Evolutionary conservation across 2,797 vertebrate genomes (phyloP).

Genomic region (Apogon talboti): DNA sequence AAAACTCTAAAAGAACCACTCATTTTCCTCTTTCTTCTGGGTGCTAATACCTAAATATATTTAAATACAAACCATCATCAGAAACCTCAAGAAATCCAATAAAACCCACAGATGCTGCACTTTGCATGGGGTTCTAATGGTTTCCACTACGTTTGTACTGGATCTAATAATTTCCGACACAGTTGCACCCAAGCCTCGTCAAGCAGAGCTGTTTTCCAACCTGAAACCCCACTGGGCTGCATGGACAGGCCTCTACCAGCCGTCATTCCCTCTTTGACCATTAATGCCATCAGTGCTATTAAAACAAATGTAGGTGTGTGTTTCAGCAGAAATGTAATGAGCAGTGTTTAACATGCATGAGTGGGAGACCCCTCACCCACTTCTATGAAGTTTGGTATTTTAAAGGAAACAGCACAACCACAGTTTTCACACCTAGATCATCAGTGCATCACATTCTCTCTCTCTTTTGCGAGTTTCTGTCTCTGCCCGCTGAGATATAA

Average conservation of each 20-base stretch:
- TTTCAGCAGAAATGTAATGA: not conserved
- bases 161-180: constrained; percentile 37
- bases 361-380: constrained; percentile 69
- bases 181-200: not conserved
- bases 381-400: constrained; percentile 78
- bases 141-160: constrained; percentile 34
- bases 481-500: constrained; percentile 51
- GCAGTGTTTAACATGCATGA: constrained; percentile 8
- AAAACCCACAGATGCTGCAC: not conserved
- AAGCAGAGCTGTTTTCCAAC: constrained; percentile 15
- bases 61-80: not conserved
- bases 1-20: no score
- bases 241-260: not conserved
- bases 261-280: constrained; percentile 11
- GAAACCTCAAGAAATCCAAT: not conserved
- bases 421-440: constrained; percentile 79
- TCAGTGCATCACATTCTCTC: constrained; percentile 41
- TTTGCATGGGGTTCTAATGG: not conserved
- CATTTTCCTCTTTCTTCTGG: no score
- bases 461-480: constrained; percentile 1
- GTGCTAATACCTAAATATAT: not conserved
- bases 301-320: not conserved
- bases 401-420: constrained; percentile 78
- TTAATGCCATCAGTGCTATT: not conserved
- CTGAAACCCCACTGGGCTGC: not conserved